Evolutionary conservation across 2,797 vertebrate species (phyloP).

Genomic region (Micrastur ruficollis): DNA sequence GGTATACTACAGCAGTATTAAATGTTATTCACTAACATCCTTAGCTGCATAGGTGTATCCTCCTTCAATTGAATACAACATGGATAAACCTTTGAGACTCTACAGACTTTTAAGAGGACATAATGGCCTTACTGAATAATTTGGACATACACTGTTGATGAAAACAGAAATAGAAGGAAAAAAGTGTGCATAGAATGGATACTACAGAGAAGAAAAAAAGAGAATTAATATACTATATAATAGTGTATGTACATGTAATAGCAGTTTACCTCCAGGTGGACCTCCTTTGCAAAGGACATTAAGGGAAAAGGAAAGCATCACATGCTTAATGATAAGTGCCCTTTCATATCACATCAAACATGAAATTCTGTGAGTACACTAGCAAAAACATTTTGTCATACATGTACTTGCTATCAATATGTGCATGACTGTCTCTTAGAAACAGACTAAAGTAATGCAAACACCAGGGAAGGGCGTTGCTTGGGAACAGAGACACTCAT

Average conservation of each 20-base stretch:
- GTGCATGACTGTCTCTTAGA: constrained; percentile 53
- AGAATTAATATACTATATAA: background rate
- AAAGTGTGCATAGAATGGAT: background rate
- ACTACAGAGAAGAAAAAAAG: background rate
- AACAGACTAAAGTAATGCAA: constrained; percentile 50
- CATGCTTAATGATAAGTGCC: background rate
- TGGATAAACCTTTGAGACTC: background rate
- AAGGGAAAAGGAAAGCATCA: background rate
- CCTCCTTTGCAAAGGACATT: background rate
- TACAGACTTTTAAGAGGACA: too few species aligned
- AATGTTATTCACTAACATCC: background rate
- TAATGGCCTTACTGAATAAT: too few species aligned
- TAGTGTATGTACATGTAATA: background rate
- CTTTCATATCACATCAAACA: background rate
- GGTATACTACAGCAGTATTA: background rate
- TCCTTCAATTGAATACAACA: background rate
- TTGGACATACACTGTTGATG: background rate
- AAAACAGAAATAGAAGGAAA: background rate
- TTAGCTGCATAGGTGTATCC: background rate
- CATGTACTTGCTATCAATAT: constrained; percentile 34
- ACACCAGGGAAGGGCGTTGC: constrained; percentile 54
- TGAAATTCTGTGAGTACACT: background rate
- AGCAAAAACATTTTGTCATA: constrained; percentile 60
- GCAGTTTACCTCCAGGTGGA: background rate
- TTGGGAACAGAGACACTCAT: constrained; percentile 61